phyloP scores from a whole-genome alignment of 2,113 vertebrate genomes.

The Camelus bactrianus region DNA sequence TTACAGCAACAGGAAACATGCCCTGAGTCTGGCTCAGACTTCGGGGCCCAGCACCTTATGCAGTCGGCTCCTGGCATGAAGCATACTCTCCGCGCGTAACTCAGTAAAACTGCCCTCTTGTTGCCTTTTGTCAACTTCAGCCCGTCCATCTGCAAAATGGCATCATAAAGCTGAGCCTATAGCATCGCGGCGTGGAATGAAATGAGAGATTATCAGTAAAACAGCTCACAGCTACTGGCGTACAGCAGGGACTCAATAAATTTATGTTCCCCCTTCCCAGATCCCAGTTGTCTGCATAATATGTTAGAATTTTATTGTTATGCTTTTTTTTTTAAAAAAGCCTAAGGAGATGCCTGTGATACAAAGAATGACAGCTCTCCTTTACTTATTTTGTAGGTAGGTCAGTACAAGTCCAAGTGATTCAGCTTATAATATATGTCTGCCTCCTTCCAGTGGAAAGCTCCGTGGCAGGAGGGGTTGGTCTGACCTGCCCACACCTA shows the following conservation, averaged over 20 bases:
- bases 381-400: background rate
- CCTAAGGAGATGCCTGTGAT: background rate
- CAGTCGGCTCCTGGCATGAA: background rate
- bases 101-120: background rate
- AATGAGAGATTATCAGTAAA: background rate
- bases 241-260: background rate
- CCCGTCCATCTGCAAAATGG: conserved; percentile 26
- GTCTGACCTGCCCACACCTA: background rate
- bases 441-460: background rate
- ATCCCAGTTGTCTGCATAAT: background rate
- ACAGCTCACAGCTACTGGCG: background rate
- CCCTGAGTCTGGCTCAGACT: background rate
- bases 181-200: background rate
- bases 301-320: background rate
- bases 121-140: background rate
- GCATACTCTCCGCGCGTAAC: background rate
- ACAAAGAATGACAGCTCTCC: background rate
- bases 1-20: background rate
- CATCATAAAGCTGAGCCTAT: background rate
- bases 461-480: rapidly evolving
- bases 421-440: background rate
- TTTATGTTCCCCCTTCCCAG: background rate
- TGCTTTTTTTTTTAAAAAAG: background rate
- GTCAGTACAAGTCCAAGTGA: background rate
- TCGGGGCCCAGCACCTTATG: background rate